Evolutionary conservation across 2,113 vertebrate genomes (phyloP).

Genomic region (Oncorhynchus keta): DNA sequence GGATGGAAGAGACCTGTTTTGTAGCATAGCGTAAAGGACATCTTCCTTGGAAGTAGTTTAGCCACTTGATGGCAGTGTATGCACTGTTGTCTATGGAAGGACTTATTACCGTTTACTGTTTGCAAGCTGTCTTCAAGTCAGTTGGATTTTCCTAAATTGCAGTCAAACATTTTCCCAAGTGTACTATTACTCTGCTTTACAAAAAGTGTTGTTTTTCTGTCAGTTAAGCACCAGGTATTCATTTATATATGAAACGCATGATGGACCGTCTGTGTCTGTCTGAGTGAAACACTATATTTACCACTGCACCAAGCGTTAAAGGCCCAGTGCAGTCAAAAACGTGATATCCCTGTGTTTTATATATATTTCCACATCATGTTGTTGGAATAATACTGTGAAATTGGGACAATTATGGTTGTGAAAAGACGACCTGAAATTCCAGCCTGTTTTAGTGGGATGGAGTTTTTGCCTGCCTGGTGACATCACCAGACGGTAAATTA

Average conservation of each 20-base stretch:
- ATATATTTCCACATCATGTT: no score
- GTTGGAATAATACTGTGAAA: no score
- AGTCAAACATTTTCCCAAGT: background rate
- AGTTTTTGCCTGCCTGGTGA: no score
- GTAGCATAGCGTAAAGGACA: background rate
- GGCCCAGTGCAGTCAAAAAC: no score
- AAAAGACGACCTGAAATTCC: no score
- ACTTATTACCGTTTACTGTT: background rate
- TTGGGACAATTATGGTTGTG: no score
- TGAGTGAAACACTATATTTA: background rate
- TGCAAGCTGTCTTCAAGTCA: background rate
- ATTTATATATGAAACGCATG: background rate
- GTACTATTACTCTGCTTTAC: conserved; percentile 10
- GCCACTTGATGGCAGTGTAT: conserved; percentile 58
- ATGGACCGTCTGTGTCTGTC: background rate
- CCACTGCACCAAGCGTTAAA: background rate
- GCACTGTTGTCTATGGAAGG: conserved; percentile 7
- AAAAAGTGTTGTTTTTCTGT: background rate
- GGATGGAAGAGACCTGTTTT: background rate
- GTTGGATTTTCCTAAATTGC: conserved; percentile 38
- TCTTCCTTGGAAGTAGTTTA: conserved; percentile 12
- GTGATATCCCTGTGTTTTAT: no score
- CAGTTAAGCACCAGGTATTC: background rate
- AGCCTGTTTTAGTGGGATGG: no score
- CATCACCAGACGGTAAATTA: no score